Evolutionary conservation across 1,140 invertebrate species (phyloP), one percentile per base, ranked within the genome.

Genomic region (Sycobia sp.): DNA sequence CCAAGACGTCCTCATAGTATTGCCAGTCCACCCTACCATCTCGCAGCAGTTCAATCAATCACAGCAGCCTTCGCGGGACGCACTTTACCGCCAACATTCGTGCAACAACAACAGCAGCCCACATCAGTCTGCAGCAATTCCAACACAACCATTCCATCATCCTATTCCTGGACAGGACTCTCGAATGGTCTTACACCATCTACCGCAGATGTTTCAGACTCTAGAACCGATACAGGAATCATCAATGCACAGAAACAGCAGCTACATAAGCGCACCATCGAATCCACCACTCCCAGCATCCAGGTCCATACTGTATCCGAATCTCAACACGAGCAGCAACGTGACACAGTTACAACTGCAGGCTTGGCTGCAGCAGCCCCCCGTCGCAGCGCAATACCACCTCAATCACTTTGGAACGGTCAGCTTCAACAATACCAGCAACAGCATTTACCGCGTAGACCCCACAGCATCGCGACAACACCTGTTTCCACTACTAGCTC

Each of bases 1-100:
- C 82, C 66, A 82, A 73, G 80, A 71, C 75, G 82, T 71, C 77
- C 82, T 71, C 77, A 82, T 76, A 82, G 76, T 77, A 78, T 81
- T 73, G 73, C 77, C 71, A 72, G 76, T 69, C 71, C 77, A 71
- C 72, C 77, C 60, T 79, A 78, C 71, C 68, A 70, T 61, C 72
- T 69, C 62, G 66, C 65, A 67, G 63, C 68, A 36, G 60, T 67
- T 51, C 67, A 69, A 54, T 64, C 63, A 23, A 63, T 71, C 67
- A 68, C 73, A 62, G 73, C 69, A 66, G 71, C 75, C 25, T 68
- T 75, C 68, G 69, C 68, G 59, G 70, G 67, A 69, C 61, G 71
- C 70, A 32, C 70, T 67, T 1, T 73, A 72, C 22, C 69, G 60
- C 13, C 66, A 47, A 23, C 62, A 44, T 22, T 58, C 54, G 7